Evolutionary conservation across 2,113 vertebrate genomes (phyloP).

Genomic region (Propithecus coquereli): DNA sequence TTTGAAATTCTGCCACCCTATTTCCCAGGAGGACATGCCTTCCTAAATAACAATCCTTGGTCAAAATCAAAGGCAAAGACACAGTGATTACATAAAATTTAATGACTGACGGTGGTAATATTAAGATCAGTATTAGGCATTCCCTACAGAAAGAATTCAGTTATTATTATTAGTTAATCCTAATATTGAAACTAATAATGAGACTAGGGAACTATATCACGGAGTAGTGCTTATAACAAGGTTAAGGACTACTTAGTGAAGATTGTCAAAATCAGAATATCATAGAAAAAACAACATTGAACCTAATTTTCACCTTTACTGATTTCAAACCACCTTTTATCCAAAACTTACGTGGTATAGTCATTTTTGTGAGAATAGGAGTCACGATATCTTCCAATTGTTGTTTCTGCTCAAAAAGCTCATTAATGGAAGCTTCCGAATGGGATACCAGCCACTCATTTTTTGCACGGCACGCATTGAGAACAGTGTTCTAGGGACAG

Average conservation of each 20-base stretch:
- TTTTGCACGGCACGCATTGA: slow-evolving; percentile 76
- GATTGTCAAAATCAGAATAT: not conserved
- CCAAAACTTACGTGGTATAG: slow-evolving; percentile 75
- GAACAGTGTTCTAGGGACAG: slow-evolving; percentile 75
- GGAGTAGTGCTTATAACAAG: not conserved
- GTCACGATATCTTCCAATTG: slow-evolving; percentile 79
- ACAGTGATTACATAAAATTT: slow-evolving; percentile 14
- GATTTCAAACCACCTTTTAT: not conserved
- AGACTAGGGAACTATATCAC: not conserved
- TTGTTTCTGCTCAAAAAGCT: slow-evolving; percentile 82
- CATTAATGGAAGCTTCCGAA: slow-evolving; percentile 73
- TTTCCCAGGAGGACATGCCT: not conserved
- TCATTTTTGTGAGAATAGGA: slow-evolving; percentile 80
- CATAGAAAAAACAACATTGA: not conserved
- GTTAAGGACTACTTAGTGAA: not conserved
- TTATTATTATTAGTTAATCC: not conserved
- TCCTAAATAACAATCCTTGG: not conserved
- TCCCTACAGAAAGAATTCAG: not conserved
- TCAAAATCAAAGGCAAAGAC: not conserved
- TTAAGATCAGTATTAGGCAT: not conserved
- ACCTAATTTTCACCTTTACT: not conserved
- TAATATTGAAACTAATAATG: not conserved
- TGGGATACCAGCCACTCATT: slow-evolving; percentile 83
- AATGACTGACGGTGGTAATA: not conserved
- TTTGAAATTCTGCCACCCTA: not conserved